Evolutionary conservation across 2,888 invertebrate genomes (phyloP), one percentile per base, ranked within the genome.

Genomic region (Podotricha telesiphe): DNA sequence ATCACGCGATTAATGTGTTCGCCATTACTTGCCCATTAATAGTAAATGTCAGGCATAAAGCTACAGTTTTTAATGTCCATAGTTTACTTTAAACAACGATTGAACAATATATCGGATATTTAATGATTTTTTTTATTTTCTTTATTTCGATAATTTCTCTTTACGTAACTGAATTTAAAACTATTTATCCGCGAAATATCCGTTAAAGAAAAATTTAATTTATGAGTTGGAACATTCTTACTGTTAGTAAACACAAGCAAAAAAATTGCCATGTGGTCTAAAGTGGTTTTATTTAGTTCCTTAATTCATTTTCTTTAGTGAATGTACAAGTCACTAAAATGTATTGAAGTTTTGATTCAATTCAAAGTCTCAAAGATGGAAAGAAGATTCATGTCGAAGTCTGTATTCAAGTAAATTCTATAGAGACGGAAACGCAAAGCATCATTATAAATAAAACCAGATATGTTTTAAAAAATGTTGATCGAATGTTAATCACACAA

Each of bases 1-100:
- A 72, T 72, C 72, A 68, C 65, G 63, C 70, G 65, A 70, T 70
- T 72, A 68, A 70, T 72, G 68, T 58, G 68, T 59, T 64, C 65
- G 65, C 68, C 68, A 68, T 72, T 69, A 72, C 65, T 65, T 65
- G 48, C 58, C 69, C 64, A 69, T 72, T 72, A 67, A 72, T 70
- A 70, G 65, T 66, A 51, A 65, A 53, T 63, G 65, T 70, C 72
- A 66, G 68, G 63, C 65, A 61, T 67, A 20, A 72, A 72, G 55
- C 72, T 66, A 65, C 70, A 68, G 63, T 72, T 70, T 72, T 65
- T 68, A 68, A 66, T 64, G 62, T 58, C 34, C 40, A 42, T 48
- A 65, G 58, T 66, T 68, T 59, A 65, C 62, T 65, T 63, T 22
- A 59, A 40, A 47, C 22, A n/a, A 15, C 56, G 8, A 40, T 13